phyloP scores from a whole-genome alignment of 2,113 vertebrate genomes.

The Amphiprion ocellaris region DNA sequence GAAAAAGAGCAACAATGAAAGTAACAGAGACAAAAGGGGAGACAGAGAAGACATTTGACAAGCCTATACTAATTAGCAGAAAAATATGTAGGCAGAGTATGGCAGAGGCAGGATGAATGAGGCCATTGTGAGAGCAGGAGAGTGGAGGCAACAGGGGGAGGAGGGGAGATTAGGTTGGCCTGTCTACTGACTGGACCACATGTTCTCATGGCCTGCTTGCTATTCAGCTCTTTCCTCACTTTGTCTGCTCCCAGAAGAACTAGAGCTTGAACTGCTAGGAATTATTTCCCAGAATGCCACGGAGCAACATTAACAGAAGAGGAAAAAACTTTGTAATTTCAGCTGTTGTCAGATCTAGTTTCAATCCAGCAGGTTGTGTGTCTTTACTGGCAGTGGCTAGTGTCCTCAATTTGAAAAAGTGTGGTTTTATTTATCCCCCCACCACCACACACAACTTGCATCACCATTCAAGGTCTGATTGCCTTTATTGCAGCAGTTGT shows the following conservation, averaged over 20 bases:
- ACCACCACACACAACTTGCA: not conserved
- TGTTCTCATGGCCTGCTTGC: conserved; percentile 81
- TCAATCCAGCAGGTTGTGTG: not conserved
- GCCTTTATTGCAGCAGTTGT: conserved; percentile 18
- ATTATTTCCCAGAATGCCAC: conserved; percentile 30
- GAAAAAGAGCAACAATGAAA: conserved; percentile 58
- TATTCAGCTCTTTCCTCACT: conserved; percentile 70
- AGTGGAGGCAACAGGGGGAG: conserved; percentile 62
- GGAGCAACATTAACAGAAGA: not conserved
- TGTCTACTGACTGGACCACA: conserved; percentile 82
- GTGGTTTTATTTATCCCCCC: not conserved
- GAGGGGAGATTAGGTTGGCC: conserved; percentile 74
- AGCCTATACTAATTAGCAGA: conserved; percentile 85
- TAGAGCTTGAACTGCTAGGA: conserved; percentile 27
- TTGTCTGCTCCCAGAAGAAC: conserved; percentile 50
- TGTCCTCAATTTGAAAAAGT: not conserved
- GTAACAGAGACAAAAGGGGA: conserved; percentile 59
- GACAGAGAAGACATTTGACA: conserved; percentile 78
- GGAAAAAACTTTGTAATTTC: not conserved
- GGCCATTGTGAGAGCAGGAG: conserved; percentile 81
- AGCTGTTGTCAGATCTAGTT: not conserved
- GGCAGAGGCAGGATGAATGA: conserved; percentile 84
- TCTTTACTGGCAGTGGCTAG: not conserved
- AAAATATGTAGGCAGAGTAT: conserved; percentile 85
- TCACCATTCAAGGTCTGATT: not conserved